Evolutionary conservation across 2,797 vertebrate species (phyloP).

Genomic region (Sebastes nivosus): DNA sequence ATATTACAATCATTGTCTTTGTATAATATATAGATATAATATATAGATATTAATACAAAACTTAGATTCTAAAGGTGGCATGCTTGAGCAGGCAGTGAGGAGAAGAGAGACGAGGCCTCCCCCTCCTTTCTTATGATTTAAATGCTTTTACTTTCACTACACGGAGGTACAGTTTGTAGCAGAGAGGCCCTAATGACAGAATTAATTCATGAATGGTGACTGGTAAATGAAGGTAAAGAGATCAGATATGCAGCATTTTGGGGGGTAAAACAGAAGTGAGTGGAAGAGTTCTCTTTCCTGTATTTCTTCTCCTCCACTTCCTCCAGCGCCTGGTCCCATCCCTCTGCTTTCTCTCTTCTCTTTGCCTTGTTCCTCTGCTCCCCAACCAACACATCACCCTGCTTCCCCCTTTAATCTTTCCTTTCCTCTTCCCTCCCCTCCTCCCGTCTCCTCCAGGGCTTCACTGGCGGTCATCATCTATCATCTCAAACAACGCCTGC

Average conservation of each 20-base stretch:
- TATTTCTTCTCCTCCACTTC: neutral
- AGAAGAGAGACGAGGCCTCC: conserved; percentile 50
- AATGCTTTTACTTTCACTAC: conserved; percentile 42
- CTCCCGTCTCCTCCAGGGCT: neutral
- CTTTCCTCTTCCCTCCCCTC: neutral
- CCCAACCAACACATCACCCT: conserved; percentile 36
- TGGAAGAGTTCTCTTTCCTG: conserved; percentile 55
- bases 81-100: conserved; percentile 66
- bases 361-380: conserved; percentile 44
- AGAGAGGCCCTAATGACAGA: conserved; percentile 20
- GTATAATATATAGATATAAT: conserved; percentile 62
- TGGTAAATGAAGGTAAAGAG: conserved; percentile 40
- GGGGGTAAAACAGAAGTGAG: conserved; percentile 51
- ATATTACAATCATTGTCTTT: conserved; percentile 70
- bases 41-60: conserved; percentile 65
- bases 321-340: neutral
- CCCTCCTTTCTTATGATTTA: conserved; percentile 24
- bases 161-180: conserved; percentile 27
- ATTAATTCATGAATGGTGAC: conserved; percentile 13
- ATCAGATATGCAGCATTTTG: conserved; percentile 69
- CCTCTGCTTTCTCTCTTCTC: neutral
- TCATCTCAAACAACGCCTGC: conserved; percentile 91
- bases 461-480: conserved; percentile 86
- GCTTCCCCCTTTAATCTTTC: neutral
- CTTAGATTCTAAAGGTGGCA: conserved; percentile 59